Evolutionary conservation across 2,113 vertebrate genomes (phyloP).

Genomic region (Corvus cornix): DNA sequence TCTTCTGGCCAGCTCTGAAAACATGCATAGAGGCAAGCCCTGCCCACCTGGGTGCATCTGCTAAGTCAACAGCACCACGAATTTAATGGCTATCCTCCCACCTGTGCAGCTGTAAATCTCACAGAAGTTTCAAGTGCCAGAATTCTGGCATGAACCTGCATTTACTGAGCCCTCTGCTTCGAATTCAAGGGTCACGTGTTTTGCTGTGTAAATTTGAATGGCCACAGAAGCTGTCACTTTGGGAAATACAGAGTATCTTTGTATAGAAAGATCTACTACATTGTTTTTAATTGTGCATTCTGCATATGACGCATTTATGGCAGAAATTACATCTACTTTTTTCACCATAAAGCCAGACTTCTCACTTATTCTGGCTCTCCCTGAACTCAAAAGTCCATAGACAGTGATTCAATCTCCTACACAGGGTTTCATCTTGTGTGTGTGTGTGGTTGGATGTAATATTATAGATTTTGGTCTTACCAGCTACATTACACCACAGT

Average conservation of each 20-base stretch:
- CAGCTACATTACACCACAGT: neutral
- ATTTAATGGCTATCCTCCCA: neutral
- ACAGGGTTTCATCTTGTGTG: neutral
- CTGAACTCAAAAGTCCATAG: neutral
- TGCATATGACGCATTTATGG: neutral
- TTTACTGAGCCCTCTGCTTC: neutral
- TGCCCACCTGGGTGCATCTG: neutral
- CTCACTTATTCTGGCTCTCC: neutral
- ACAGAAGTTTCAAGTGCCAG: neutral
- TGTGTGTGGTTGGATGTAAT: neutral
- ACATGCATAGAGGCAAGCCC: neutral
- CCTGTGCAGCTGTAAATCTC: neutral
- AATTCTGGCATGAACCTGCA: neutral
- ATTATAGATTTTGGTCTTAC: neutral
- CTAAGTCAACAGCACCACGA: neutral
- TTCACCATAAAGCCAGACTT: neutral
- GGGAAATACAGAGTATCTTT: neutral
- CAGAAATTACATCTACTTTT: neutral
- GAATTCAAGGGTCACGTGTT: neutral
- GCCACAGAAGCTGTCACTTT: neutral
- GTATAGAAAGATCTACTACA: neutral
- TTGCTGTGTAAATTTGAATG: neutral
- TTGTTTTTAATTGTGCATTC: neutral
- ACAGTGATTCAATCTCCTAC: neutral
- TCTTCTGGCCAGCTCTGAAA: neutral